A percentile compares a stretch with the other conserved stretches of the same genome.
phyloP scores from a whole-genome alignment of 2,888 invertebrate genomes.

The Aphodius sticticus region DNA sequence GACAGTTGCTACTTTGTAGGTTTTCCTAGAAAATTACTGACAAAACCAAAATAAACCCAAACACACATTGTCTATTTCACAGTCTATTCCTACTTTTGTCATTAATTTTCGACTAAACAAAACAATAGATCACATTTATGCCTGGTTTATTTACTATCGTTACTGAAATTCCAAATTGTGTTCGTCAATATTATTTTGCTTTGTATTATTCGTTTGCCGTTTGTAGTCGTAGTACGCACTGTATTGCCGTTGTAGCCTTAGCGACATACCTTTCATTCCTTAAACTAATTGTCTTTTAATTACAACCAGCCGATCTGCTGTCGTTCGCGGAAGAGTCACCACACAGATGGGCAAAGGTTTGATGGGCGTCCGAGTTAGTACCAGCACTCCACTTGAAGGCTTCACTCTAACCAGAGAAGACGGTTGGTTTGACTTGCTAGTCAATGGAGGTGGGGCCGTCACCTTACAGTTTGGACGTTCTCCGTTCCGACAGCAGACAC shows the following conservation, averaged over 20 bases:
- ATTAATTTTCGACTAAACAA: neutral
- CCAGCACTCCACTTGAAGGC: conserved; percentile 93
- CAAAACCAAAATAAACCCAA: neutral
- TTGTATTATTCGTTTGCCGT: conserved; percentile 44
- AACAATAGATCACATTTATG: conserved; percentile 43
- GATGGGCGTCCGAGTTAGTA: conserved; percentile 95
- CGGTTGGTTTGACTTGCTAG: conserved; percentile 97
- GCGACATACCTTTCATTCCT: conserved; percentile 18
- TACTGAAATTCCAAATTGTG: conserved; percentile 54
- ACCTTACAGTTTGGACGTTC: conserved; percentile 93
- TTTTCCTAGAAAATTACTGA: neutral
- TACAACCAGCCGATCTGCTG: conserved; percentile 89
- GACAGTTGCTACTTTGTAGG: neutral
- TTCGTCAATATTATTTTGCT: conserved; percentile 58
- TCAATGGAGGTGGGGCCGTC: conserved; percentile 98
- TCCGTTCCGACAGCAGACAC: conserved; percentile 86
- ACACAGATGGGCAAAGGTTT: conserved; percentile 91
- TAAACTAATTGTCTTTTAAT: conserved; percentile 22
- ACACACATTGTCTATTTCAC: neutral
- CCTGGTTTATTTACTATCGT: conserved; percentile 49
- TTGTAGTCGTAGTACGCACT: conserved; percentile 9
- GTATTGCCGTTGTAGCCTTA: conserved; percentile 18
- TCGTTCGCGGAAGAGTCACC: conserved; percentile 94
- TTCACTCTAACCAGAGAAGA: conserved; percentile 93
- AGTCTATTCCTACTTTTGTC: neutral